Conservation (phyloP, 2,113 vertebrate genomes). For the Suncus etruscus region DNA sequence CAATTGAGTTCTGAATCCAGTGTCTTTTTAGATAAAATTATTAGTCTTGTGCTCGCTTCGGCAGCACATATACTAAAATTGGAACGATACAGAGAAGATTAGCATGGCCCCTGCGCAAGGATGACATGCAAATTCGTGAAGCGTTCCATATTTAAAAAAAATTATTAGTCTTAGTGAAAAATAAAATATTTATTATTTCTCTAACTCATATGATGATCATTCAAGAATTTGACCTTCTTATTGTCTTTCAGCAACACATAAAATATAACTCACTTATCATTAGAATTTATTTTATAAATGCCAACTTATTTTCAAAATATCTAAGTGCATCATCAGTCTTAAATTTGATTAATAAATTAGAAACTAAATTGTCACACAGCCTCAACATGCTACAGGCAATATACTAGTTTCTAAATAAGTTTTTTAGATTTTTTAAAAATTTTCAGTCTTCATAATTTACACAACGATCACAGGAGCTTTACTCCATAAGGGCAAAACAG, state of each 20-base stretch:
- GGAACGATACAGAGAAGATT: too few species aligned
- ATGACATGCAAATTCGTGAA: too few species aligned
- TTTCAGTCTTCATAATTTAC: background rate
- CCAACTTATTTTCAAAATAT: constrained; percentile 64
- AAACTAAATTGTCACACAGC: constrained; percentile 20
- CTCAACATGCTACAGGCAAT: background rate
- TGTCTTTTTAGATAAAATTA: constrained; percentile 33
- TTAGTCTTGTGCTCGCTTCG: too few species aligned
- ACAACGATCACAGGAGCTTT: background rate
- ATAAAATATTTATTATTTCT: constrained; percentile 40
- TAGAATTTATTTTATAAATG: constrained; percentile 48
- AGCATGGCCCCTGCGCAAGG: too few species aligned
- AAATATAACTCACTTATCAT: constrained; percentile 35
- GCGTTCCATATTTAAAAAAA: too few species aligned
- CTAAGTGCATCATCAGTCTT: constrained; percentile 24
- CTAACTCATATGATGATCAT: constrained; percentile 50
- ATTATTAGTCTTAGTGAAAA: constrained; percentile 48
- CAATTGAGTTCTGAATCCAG: background rate
- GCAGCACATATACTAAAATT: too few species aligned
- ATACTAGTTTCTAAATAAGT: background rate
- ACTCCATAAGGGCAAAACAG: background rate
- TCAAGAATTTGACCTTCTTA: constrained; percentile 51
- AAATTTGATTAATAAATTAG: constrained; percentile 50
- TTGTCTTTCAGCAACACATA: constrained; percentile 38
- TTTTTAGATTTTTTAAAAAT: constrained; percentile 17